Conservation (phyloP, 2,113 vertebrate genomes). For the Acrocephalus kingi region DNA sequence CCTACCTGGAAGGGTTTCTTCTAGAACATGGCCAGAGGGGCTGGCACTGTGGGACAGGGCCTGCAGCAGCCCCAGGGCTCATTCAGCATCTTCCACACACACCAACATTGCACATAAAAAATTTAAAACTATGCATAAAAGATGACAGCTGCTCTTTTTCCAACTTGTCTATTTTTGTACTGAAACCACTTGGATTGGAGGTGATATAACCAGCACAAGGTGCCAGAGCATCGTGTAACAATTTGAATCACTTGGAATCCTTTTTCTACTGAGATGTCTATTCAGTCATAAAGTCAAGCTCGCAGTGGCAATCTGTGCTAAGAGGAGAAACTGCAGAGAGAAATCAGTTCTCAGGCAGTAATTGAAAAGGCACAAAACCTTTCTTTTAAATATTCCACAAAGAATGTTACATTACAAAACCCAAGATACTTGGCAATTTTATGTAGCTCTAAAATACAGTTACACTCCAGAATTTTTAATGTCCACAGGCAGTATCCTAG, state of each 20-base stretch:
- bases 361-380: background rate
- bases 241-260: conserved; percentile 26
- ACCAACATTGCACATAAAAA: background rate
- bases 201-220: conserved; percentile 29
- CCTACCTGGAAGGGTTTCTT: background rate
- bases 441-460: background rate
- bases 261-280: conserved; percentile 4
- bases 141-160: conserved; percentile 36
- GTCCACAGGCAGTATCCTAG: background rate
- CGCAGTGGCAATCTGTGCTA: background rate
- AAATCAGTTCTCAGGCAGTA: background rate
- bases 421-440: background rate
- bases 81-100: background rate
- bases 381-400: background rate
- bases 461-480: background rate
- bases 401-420: background rate
- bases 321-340: background rate
- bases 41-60: background rate
- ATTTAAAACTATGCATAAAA: conserved; percentile 6
- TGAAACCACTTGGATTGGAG: conserved; percentile 17
- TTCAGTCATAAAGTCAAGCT: conserved; percentile 26
- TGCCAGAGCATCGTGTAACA: conserved; percentile 17
- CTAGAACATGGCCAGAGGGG: background rate
- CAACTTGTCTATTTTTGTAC: conserved; percentile 42
- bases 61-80: background rate